Evolutionary conservation across 2,797 vertebrate species (phyloP), one percentile per base, ranked within the genome.

Genomic region (Smutsia temminckii): DNA sequence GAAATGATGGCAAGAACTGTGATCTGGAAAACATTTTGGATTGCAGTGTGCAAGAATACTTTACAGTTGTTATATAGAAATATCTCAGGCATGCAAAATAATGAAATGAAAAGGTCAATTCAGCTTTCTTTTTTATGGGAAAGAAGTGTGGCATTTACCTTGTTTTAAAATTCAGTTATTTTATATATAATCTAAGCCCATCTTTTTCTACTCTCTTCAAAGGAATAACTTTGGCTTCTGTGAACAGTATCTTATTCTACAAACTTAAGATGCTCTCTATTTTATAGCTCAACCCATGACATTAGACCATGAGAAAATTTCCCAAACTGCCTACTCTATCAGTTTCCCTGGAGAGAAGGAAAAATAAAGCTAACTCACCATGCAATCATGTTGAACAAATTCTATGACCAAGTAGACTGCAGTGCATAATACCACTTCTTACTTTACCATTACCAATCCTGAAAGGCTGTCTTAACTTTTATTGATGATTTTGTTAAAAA

Each of bases 181-280:
- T 92, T 94, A 46, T 57, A 51, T 94, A 46, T 57, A 51, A 27
- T 72, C 16, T 53, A 29, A 53, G 80, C 61, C 74, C 6, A 49
- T 6, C 37, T 71, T 91, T 94, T 42, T 75, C 72, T 87, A 72
- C 23, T 77, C 66, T 89, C 59, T 85, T 71, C 21, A 85, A 89
- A 93, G 40, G 61, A n/a, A 3, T 81, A 57, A 64, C 20, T 63
- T 93, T 89, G 83, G 40, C 79, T 96, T 96, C 74, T 85, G 51
- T 25, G 53, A 93, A 57, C 55, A 88, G 61, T 37, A 42, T 66
- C 66, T 89, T 78, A 46, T 59, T 83, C 14, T 88, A 53, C 81
- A 92, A 93, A 93, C 63, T 91, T 68, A 49, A 49, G 6, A 46
- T 27, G 64, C 86, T 81, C 86, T 81, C 25, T 84, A 51, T 64